Base-by-base conservation (phyloP, 2,888 invertebrate genomes). In the Catocala fraxini region DNA sequence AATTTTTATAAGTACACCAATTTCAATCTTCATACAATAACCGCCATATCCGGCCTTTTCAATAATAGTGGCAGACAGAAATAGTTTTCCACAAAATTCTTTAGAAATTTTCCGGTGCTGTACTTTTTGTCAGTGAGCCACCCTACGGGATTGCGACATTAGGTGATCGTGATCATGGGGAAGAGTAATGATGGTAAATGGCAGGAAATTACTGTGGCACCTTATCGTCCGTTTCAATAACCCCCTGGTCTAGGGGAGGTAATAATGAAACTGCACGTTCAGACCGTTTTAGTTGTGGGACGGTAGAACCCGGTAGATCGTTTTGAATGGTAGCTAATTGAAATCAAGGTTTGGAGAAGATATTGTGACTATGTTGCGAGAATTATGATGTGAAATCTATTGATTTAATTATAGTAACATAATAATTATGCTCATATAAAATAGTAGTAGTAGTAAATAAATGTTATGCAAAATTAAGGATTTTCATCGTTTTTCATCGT, bases 191-290 rank as follows among this genome's bases (percentile, higher is more conserved):
- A 85, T 88, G 82, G 88, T 89, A 91, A 93, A 94, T 93, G 91
- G 89, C 88, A 87, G 91, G 92, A 91, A 93, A 93, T 93, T 91
- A 93, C 93, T 77, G 89, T 78, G 89, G 85, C 88, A 89, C 91
- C 93, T 94, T 93, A 93, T 93, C 93, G 89, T 87, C 74, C 86
- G 85, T 93, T 93, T 94, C 93, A 94, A 94, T 94, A 92, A 93
- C 89, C 87, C 86, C 86, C 87, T 86, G 85, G 84, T 80, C 82
- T 80, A 74, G 80, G 83, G 89, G 88, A 85, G 88, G 80, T 85
- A 85, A 93, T 92, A 93, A 93, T 93, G 90, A 91, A 92, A 92
- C 86, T 92, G 93, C 93, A 92, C 85, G 89, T 86, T 84, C 67
- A 66, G 70, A 33, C 60, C 66, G 54, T 74, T 71, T 85, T 82